A percentile compares a stretch with the other conserved stretches of the same genome.
phyloP scores from a whole-genome alignment of 2,797 vertebrate species.

The Mormyrops boulengeri region DNA sequence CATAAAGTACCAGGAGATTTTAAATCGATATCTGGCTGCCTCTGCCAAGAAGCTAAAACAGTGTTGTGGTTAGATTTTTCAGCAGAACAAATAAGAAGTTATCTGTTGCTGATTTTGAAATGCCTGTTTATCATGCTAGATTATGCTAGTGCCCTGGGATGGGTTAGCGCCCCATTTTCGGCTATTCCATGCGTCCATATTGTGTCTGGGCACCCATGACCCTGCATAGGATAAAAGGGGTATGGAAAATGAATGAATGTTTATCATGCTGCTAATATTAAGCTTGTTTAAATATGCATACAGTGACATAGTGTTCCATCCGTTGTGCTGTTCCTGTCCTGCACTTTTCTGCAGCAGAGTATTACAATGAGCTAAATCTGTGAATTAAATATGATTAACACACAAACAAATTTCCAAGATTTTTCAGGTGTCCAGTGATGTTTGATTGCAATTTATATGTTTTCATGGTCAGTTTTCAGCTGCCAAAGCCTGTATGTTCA shows the following conservation, averaged over 20 bases:
- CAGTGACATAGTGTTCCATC: slow-evolving; percentile 33
- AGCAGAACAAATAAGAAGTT: too few species aligned
- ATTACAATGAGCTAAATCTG: slow-evolving; percentile 22
- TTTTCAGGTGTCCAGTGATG: slow-evolving; percentile 22
- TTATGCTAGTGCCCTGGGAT: too few species aligned
- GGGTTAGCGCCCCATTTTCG: not conserved
- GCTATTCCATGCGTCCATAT: too few species aligned
- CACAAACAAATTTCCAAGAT: slow-evolving; percentile 14
- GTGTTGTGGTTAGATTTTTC: too few species aligned
- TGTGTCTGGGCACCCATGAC: too few species aligned
- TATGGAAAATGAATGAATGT: too few species aligned
- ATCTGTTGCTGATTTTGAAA: slow-evolving; percentile 27
- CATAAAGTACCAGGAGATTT: too few species aligned
- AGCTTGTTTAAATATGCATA: slow-evolving; percentile 41
- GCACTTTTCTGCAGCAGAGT: slow-evolving; percentile 8
- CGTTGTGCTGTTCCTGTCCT: slow-evolving; percentile 29
- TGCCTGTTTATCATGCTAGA: slow-evolving; percentile 20
- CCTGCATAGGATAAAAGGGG: too few species aligned
- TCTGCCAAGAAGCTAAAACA: too few species aligned
- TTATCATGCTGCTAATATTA: slow-evolving; percentile 28
- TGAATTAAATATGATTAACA: slow-evolving; percentile 19
- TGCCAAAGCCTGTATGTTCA: too few species aligned
- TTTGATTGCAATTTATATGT: not conserved
- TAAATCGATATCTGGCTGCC: too few species aligned
- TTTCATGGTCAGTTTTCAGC: not conserved